Base-by-base conservation (phyloP, 1,140 invertebrate genomes). In the Parapsyche elsis region DNA sequence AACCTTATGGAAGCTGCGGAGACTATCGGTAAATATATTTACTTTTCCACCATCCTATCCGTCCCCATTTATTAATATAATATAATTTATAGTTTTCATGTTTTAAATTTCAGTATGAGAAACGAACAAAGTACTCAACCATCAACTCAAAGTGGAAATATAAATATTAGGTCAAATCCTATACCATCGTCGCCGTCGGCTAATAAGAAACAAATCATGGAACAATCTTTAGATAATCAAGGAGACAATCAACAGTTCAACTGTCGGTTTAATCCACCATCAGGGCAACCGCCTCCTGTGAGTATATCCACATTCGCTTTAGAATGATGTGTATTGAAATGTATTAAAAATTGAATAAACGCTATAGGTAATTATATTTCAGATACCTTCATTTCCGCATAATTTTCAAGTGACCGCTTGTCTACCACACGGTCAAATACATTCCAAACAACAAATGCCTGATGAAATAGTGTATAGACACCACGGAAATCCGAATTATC, bases 1-100 rank as follows among this genome's bases (percentile, higher is more conserved):
- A 84, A 38, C 83, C 83, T 0, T 84, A 84, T 53, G 83, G 79
- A 21, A 84, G 83, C 46, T 84, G 81, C 46, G 81, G 30, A 5
- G 83, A 84, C 16, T 84, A 81, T 61, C 73, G 83, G 83, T 84
- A 74, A 59, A 19, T 71, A 74, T 71, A 16, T 14, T 53, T 16
- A 14, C 12, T 14, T 14, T 46, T 46, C 12, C 45, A 46, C 5
- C 45, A 61, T 61, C 16, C 16, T 61, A 7, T 7, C 12, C 12
- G 5, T 46, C 5, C 5, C 12, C 12, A 46, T 24, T 23, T 7
- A 71, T 71, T 7, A 24, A n/a, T 71, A 7, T 67, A 10, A 21
- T 57, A n/a, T 16, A 2, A 16, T 1, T 57, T 57, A 57, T 57
- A 57, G 19, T 67, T 16, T 71, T 44, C 10, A 4, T 21, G 21